These are phyloP conservation scores for Pygoscelis antarcticus DNA, from an alignment of 2,113 vertebrate species.

Conservation along the genomic window DNA sequence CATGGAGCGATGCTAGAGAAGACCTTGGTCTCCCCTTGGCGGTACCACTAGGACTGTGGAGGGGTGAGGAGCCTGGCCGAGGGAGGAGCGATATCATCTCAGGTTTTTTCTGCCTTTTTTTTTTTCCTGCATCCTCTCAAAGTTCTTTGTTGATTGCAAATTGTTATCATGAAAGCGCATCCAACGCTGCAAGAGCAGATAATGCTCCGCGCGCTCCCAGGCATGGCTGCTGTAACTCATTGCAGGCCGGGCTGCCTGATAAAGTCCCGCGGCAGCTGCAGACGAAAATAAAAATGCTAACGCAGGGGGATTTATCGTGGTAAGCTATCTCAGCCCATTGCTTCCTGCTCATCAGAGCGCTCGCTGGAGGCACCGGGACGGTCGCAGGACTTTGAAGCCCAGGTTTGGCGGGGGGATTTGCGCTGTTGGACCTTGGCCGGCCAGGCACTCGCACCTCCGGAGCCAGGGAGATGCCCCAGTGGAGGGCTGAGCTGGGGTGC, in stretches of 20 bases:
- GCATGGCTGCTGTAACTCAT: not conserved
- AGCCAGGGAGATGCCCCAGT: not conserved
- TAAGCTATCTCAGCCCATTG: conserved; percentile 9
- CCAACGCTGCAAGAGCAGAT: conserved; percentile 13
- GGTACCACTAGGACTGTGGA: rapidly evolving
- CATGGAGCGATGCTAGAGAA: rapidly evolving
- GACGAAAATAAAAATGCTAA: conserved; percentile 26
- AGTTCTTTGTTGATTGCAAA: conserved; percentile 24
- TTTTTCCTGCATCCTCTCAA: not conserved
- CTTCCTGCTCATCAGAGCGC: conserved; percentile 15
- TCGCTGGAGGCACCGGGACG: not conserved
- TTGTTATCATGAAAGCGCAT: conserved; percentile 7
- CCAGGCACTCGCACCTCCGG: rapidly evolving
- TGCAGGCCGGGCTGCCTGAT: not conserved
- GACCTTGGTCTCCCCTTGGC: not conserved
- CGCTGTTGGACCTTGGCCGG: not conserved
- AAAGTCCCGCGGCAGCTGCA: conserved; percentile 6
- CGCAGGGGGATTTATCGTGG: not conserved
- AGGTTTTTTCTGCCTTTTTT: not conserved
- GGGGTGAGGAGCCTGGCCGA: not conserved
- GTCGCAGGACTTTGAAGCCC: not conserved
- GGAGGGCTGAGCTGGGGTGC: not conserved
- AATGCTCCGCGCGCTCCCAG: not conserved
- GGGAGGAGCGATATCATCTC: not conserved
- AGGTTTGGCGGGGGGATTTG: not conserved